A percentile compares a stretch with the other conserved stretches of the same genome.
These are phyloP conservation scores for Chroicocephalus ridibundus DNA, from an alignment of 2,113 vertebrate genomes.

Conservation along the genomic window DNA sequence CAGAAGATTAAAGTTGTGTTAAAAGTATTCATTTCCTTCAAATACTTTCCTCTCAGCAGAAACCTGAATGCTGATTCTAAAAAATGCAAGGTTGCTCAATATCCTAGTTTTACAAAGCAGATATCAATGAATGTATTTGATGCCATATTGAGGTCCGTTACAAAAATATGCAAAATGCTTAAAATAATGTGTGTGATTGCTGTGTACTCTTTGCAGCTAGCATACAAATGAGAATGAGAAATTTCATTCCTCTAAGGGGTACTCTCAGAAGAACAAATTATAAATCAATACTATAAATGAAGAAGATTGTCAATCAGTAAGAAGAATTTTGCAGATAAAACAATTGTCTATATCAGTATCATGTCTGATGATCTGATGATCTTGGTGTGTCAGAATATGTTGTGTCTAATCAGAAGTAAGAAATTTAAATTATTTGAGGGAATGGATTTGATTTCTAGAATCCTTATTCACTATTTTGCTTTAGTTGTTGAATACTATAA, in stretches of 20 bases:
- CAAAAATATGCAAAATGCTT: not conserved
- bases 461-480: constrained; percentile 1
- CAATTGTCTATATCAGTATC: not conserved
- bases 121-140: not conserved
- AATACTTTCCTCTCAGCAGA: not conserved
- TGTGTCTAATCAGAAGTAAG: not conserved
- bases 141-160: not conserved
- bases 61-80: not conserved
- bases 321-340: not conserved
- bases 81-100: not conserved
- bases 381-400: not conserved
- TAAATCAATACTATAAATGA: not conserved
- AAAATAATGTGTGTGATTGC: not conserved
- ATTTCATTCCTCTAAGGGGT: not conserved
- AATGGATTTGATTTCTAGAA: not conserved
- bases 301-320: not conserved
- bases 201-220: not conserved
- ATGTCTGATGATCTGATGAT: not conserved
- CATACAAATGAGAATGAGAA: not conserved
- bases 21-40: not conserved
- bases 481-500: constrained; percentile 9
- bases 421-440: not conserved
- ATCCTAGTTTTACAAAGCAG: not conserved
- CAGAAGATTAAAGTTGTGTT: not conserved
- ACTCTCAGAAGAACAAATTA: not conserved